Evolutionary conservation across 2,888 invertebrate genomes (phyloP).

Genomic region (Aleiodes leptofemur): DNA sequence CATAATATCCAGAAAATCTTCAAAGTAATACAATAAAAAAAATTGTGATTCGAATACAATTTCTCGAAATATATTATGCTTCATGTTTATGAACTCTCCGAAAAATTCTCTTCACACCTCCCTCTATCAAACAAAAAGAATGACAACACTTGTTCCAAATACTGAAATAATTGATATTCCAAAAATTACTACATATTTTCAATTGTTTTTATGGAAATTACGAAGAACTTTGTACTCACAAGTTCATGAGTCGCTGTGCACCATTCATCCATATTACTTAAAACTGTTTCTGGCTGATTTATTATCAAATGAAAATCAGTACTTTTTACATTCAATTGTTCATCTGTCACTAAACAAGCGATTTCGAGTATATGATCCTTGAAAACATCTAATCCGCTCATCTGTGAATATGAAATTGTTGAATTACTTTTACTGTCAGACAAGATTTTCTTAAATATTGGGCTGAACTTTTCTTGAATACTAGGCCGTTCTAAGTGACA

Average conservation of each 20-base stretch:
- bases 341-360: constrained; percentile 92
- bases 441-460: too few species aligned
- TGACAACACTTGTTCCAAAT: too few species aligned
- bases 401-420: constrained; percentile 75
- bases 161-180: neutral
- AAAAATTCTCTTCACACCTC: too few species aligned
- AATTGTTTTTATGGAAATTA: too few species aligned
- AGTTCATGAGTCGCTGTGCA: constrained; percentile 86
- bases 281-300: constrained; percentile 83
- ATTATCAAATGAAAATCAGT: constrained; percentile 87
- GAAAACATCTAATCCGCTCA: constrained; percentile 91
- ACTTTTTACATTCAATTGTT: constrained; percentile 84
- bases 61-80: too few species aligned
- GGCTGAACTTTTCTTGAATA: too few species aligned
- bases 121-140: too few species aligned
- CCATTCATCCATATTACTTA: constrained; percentile 91
- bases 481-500: too few species aligned
- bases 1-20: too few species aligned
- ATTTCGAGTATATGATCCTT: constrained; percentile 91
- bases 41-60: too few species aligned
- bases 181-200: neutral
- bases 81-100: too few species aligned
- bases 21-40: too few species aligned
- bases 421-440: neutral
- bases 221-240: constrained; percentile 75